phyloP scores from a whole-genome alignment of 2,888 invertebrate species.

The Timema podura region DNA sequence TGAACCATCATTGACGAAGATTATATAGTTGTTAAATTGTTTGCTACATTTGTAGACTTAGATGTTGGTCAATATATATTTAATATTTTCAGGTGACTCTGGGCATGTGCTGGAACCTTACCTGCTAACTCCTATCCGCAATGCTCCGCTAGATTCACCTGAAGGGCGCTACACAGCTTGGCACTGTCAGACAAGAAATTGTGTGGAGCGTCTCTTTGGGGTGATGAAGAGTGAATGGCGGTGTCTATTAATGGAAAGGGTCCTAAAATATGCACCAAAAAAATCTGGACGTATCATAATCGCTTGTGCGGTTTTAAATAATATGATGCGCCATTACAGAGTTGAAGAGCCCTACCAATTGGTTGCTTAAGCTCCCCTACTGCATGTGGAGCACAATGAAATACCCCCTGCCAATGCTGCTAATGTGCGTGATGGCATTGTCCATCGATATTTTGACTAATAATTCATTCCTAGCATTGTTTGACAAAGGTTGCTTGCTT shows the following conservation, averaged over 20 bases:
- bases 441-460: background rate
- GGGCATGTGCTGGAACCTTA: constrained; percentile 4
- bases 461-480: background rate
- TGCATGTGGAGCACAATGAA: background rate
- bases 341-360: background rate
- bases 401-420: background rate
- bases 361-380: background rate
- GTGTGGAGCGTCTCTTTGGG: constrained; percentile 3
- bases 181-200: background rate
- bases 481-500: too few species aligned
- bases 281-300: background rate
- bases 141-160: background rate
- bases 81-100: constrained; percentile 8
- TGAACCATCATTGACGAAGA: too few species aligned
- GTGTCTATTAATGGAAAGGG: background rate
- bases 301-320: constrained; percentile 3
- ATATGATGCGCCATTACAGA: constrained; percentile 8
- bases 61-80: too few species aligned
- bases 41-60: too few species aligned
- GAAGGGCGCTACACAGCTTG: background rate
- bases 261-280: background rate
- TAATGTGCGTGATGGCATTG: background rate
- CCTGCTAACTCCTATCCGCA: background rate
- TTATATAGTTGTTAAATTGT: too few species aligned
- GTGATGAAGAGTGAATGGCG: background rate